Conservation (phyloP, 2,888 invertebrate species). For the Scaptomyza flava region DNA sequence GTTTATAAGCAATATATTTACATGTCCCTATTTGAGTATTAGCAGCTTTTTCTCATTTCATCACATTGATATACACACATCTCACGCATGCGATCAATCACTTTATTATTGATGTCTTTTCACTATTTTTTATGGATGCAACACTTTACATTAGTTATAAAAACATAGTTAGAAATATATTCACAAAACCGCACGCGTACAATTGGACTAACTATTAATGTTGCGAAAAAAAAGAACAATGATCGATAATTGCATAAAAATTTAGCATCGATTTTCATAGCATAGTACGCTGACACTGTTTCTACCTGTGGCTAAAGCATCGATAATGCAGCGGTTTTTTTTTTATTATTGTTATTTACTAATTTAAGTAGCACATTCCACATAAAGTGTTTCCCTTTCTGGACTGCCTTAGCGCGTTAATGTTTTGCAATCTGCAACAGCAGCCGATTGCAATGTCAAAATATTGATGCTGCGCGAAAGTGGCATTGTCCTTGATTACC, state of each 20-base stretch:
- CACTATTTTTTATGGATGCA: no score
- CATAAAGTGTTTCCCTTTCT: neutral
- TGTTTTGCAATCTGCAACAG: slow-evolving; percentile 51
- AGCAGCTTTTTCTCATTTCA: no score
- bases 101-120: no score
- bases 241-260: neutral
- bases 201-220: no score
- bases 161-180: no score
- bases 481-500: slow-evolving; percentile 41
- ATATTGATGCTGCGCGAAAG: slow-evolving; percentile 53
- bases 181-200: no score
- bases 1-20: no score
- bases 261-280: neutral
- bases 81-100: no score
- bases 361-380: neutral
- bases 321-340: neutral
- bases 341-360: neutral
- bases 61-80: no score
- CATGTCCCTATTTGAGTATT: no score
- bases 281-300: neutral
- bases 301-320: neutral
- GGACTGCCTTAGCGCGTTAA: slow-evolving; percentile 41
- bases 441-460: slow-evolving; percentile 59
- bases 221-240: neutral
- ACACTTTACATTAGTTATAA: no score